Conservation (phyloP, 2,888 invertebrate species). For the Terebella lapidaria region DNA sequence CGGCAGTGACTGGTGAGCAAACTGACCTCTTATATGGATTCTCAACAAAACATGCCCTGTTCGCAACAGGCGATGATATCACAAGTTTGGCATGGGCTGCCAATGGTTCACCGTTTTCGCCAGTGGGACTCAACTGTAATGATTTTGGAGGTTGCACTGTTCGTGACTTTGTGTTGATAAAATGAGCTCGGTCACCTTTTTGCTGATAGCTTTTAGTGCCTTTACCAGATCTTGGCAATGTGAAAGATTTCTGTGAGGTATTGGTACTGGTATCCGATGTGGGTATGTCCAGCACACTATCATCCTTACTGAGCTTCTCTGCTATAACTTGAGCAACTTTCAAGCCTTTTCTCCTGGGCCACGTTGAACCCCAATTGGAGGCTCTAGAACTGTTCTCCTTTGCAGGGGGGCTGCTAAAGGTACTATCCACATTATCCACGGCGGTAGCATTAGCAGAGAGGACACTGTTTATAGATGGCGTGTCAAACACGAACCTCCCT, state of each 20-base stretch:
- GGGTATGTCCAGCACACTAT: not conserved
- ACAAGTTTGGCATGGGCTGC: conserved; percentile 23
- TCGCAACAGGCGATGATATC: conserved; percentile 24
- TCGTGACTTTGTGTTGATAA: not conserved
- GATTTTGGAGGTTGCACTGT: not conserved
- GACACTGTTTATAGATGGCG: not conserved
- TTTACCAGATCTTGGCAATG: not conserved
- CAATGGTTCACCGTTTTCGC: not conserved
- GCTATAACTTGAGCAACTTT: not conserved
- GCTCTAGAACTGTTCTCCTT: too few species aligned
- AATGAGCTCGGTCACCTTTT: not conserved
- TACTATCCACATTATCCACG: too few species aligned
- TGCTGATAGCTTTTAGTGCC: not conserved
- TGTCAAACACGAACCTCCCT: not conserved
- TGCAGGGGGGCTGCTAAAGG: not conserved
- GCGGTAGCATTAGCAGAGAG: not conserved
- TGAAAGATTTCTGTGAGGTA: not conserved
- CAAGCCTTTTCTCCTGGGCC: not conserved
- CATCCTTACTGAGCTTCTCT: not conserved
- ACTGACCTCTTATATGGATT: conserved; percentile 24
- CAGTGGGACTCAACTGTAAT: not conserved
- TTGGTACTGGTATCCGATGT: too few species aligned
- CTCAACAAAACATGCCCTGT: conserved; percentile 17
- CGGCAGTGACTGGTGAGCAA: conserved; percentile 20
- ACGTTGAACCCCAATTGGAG: not conserved